Evolutionary conservation across 2,888 invertebrate species (phyloP).

Genomic region (Diabrotica balteata): DNA sequence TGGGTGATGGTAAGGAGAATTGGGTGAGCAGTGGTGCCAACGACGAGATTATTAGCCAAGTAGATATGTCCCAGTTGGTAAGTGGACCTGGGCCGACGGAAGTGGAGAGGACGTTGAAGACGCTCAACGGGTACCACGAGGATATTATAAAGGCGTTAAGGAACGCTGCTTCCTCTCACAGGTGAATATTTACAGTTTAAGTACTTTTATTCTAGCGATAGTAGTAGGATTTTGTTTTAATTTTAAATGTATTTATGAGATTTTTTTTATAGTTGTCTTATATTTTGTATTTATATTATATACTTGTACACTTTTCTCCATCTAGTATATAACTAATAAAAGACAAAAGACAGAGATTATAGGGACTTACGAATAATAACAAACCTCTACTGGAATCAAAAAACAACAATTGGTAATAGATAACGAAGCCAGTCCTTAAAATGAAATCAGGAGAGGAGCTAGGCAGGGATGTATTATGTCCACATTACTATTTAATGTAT

Average conservation of each 20-base stretch:
- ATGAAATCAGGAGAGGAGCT: too few species aligned
- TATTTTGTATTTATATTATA: too few species aligned
- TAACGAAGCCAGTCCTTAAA: too few species aligned
- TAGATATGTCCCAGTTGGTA: constrained; percentile 68
- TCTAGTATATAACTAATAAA: too few species aligned
- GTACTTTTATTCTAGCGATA: background rate
- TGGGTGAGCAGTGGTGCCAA: constrained; percentile 77
- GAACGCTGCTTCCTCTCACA: constrained; percentile 74
- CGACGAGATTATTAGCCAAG: constrained; percentile 53
- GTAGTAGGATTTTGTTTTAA: background rate
- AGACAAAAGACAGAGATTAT: too few species aligned
- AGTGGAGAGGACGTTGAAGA: constrained; percentile 81
- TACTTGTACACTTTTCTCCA: too few species aligned
- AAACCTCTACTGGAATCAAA: too few species aligned
- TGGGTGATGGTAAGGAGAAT: constrained; percentile 75
- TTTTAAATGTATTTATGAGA: background rate
- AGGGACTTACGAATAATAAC: too few species aligned
- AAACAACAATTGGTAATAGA: too few species aligned
- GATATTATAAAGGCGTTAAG: constrained; percentile 90
- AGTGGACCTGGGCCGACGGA: constrained; percentile 71
- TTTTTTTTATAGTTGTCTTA: too few species aligned
- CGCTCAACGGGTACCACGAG: constrained; percentile 90
- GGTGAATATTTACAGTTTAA: background rate
- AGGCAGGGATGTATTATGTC: too few species aligned
- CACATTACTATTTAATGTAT: too few species aligned